phyloP scores from a whole-genome alignment of 35 echinoderm and acorn worm species.

The Hemicentrotus pulcherrimus region DNA sequence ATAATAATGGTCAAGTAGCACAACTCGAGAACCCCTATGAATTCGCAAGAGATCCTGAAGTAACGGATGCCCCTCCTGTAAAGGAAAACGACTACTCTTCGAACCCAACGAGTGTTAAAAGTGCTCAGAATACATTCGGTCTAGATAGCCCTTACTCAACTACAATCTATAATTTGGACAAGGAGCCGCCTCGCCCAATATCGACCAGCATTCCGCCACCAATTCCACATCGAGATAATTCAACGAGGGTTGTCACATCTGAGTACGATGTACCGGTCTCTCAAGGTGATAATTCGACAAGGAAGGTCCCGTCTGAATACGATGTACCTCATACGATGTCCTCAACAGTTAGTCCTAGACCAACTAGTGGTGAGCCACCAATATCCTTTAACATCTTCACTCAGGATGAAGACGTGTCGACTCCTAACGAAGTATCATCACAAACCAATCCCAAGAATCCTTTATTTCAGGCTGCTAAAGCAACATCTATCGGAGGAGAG shows the following conservation, averaged over 20 bases:
- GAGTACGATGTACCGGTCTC: not conserved
- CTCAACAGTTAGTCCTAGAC: not conserved
- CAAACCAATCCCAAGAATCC: not conserved
- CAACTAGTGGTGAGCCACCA: not conserved
- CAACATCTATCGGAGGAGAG: not conserved
- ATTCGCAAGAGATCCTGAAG: not conserved
- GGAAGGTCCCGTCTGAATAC: not conserved
- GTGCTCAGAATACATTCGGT: not conserved
- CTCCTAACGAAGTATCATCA: not conserved
- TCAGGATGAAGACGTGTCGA: not conserved
- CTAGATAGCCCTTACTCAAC: constrained; percentile 7
- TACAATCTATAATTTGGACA: not conserved
- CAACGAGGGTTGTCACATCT: not conserved
- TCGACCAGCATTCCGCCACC: not conserved
- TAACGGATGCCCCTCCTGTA: not conserved
- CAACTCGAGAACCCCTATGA: constrained; percentile 17
- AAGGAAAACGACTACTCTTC: not conserved
- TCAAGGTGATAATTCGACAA: not conserved
- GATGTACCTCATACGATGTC: not conserved
- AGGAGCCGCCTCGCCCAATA: not conserved
- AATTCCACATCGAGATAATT: not conserved
- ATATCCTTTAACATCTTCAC: not conserved
- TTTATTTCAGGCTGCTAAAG: not conserved
- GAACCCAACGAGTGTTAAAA: not conserved
- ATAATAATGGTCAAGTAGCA: not conserved